These are phyloP conservation scores for Festucalex cinctus DNA, from an alignment of 2,113 vertebrate species.

Conservation along the genomic window DNA sequence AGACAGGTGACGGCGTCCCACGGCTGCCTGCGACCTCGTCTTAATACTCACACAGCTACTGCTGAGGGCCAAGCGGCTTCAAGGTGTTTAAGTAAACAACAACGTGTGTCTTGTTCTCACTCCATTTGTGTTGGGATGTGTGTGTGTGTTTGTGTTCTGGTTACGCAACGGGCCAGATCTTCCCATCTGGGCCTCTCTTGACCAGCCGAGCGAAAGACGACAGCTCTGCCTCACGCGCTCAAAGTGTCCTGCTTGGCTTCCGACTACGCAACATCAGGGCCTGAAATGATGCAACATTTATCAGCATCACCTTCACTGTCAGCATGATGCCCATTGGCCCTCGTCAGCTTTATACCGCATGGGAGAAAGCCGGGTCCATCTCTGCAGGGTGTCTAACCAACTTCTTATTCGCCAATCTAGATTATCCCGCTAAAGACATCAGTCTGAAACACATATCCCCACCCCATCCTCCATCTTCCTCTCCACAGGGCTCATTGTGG, in stretches of 20 bases:
- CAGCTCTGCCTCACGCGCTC: slow-evolving; percentile 60
- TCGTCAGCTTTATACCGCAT: slow-evolving; percentile 6
- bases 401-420: slow-evolving; percentile 46
- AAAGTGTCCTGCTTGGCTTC: not conserved
- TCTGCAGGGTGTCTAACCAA: slow-evolving; percentile 45
- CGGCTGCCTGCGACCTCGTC: not conserved
- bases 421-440: slow-evolving; percentile 54
- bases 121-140: slow-evolving; percentile 1
- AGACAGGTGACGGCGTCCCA: not conserved
- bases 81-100: slow-evolving; percentile 38
- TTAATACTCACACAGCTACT: slow-evolving; percentile 19
- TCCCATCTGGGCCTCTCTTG: slow-evolving; percentile 70
- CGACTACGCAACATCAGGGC: not conserved
- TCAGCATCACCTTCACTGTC: slow-evolving; percentile 14
- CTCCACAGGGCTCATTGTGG: slow-evolving; percentile 59
- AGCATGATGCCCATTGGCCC: slow-evolving; percentile 18
- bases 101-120: not conserved
- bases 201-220: slow-evolving; percentile 66
- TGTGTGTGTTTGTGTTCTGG: slow-evolving; percentile 47
- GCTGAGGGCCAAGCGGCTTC: slow-evolving; percentile 30
- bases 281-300: slow-evolving; percentile 13
- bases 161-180: slow-evolving; percentile 73
- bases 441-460: slow-evolving; percentile 4
- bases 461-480: slow-evolving; percentile 19
- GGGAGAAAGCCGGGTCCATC: slow-evolving; percentile 24